A percentile compares a stretch with the other conserved stretches of the same genome.
These are phyloP conservation scores for Ciconia maguari DNA, from an alignment of 2,113 vertebrate genomes.

Conservation along the genomic window DNA sequence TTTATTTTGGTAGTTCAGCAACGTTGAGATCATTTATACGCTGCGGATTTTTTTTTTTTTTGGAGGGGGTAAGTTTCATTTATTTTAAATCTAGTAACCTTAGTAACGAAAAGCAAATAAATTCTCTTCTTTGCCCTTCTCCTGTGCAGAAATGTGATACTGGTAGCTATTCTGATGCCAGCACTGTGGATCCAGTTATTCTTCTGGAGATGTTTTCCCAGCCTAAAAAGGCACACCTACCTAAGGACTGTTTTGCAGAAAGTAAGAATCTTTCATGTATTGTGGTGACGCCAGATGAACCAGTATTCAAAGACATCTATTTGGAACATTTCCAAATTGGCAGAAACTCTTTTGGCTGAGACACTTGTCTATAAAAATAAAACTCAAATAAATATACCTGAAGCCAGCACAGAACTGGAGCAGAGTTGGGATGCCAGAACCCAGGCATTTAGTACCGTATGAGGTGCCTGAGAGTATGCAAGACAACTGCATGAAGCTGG, in stretches of 20 bases:
- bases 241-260: conserved; percentile 85
- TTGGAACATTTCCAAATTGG: neutral
- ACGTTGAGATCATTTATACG: neutral
- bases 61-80: neutral
- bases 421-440: neutral
- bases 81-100: neutral
- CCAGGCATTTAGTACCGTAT: neutral
- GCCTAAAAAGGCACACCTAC: conserved; percentile 72
- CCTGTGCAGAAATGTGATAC: conserved; percentile 69
- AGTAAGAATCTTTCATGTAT: conserved; percentile 63
- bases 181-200: conserved; percentile 83
- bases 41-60: neutral
- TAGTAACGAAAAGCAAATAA: neutral
- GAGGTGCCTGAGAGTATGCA: neutral
- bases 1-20: neutral
- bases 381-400: neutral
- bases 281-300: neutral
- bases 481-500: neutral
- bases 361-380: neutral
- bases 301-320: neutral
- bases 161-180: conserved; percentile 82
- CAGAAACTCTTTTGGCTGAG: neutral
- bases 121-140: neutral
- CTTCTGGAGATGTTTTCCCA: conserved; percentile 57
- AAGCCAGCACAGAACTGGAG: neutral